Evolutionary conservation across 2,113 vertebrate genomes (phyloP).

Genomic region (Scomber scombrus): DNA sequence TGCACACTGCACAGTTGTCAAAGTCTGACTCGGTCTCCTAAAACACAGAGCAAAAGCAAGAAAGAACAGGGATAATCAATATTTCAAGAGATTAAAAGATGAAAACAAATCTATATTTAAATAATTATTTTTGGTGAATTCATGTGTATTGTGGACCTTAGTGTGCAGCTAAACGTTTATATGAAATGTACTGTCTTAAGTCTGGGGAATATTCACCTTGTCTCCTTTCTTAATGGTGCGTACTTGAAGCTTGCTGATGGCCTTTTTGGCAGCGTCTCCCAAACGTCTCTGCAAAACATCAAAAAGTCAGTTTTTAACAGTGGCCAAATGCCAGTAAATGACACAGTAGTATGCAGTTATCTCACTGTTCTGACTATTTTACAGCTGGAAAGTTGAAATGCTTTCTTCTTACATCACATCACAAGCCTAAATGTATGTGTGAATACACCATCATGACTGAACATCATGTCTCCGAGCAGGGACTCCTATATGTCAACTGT

Average conservation of each 20-base stretch:
- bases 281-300: constrained; percentile 91
- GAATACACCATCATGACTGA: not conserved
- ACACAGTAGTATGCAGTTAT: not conserved
- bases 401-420: not conserved
- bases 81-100: not conserved
- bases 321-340: not conserved
- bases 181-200: not conserved
- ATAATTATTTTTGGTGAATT: not conserved
- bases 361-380: not conserved
- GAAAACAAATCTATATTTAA: no score
- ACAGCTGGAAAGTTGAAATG: not conserved
- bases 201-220: constrained; percentile 86
- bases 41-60: constrained; percentile 60
- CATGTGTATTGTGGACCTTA: not conserved
- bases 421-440: not conserved
- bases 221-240: constrained; percentile 97
- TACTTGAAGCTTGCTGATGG: constrained; percentile 96
- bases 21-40: constrained; percentile 97
- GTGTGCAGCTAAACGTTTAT: not conserved
- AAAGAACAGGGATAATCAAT: not conserved
- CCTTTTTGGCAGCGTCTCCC: constrained; percentile 98
- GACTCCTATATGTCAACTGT: no score
- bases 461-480: no score
- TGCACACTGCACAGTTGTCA: constrained; percentile 99
- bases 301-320: constrained; percentile 2